Percentiles rank a stretch among this genome's conserved stretches.
Evolutionary conservation across 1,140 invertebrate genomes (phyloP).

Genomic region (Pectinophora gossypiella): DNA sequence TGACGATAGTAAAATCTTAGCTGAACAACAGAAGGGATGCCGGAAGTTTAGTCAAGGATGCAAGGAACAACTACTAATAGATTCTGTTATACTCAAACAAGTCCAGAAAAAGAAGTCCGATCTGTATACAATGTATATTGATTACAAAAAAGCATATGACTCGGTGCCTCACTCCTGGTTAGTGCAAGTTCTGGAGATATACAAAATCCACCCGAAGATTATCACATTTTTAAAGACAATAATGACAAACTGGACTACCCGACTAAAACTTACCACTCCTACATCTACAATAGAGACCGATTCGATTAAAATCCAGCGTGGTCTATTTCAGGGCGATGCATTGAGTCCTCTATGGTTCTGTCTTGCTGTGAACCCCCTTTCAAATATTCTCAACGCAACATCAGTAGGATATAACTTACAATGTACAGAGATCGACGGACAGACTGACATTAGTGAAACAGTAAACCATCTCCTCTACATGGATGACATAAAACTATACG

Average conservation of each 20-base stretch:
- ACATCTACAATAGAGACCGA: constrained; percentile 6
- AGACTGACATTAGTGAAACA: too few species aligned
- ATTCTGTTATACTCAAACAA: constrained; percentile 5
- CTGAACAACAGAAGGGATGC: too few species aligned
- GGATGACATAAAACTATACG: neutral
- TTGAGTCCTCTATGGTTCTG: constrained; percentile 28
- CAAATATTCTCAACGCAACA: neutral
- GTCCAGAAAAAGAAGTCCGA: neutral
- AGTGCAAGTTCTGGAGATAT: too few species aligned
- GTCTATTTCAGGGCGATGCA: constrained; percentile 26
- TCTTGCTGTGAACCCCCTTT: constrained; percentile 1
- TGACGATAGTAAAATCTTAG: constrained; percentile 2
- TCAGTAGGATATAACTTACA: neutral
- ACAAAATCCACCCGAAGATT: too few species aligned
- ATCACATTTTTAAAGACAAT: neutral
- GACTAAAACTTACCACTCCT: neutral
- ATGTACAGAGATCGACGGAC: neutral
- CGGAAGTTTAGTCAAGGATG: too few species aligned
- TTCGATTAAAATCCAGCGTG: constrained; percentile 17
- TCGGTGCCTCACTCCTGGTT: too few species aligned
- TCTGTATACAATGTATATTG: too few species aligned
- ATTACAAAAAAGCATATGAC: too few species aligned
- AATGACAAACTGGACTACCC: constrained; percentile 14
- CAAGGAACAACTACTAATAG: too few species aligned
- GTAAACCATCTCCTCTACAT: constrained; percentile 2